phyloP scores from a whole-genome alignment of 2,888 invertebrate species.

The Tipula vernalis region DNA sequence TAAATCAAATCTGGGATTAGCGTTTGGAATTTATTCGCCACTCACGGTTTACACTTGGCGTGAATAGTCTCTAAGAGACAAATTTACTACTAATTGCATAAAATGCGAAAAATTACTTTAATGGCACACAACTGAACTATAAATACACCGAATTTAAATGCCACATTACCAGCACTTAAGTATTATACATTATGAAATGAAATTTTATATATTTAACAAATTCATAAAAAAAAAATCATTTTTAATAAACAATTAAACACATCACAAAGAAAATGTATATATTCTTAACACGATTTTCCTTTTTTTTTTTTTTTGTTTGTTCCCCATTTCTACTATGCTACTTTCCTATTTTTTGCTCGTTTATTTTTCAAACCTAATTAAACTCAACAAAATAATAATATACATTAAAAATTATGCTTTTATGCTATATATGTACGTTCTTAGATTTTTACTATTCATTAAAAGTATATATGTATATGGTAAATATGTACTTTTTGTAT shows the following conservation, averaged over 20 bases:
- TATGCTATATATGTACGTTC: not conserved
- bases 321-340: not conserved
- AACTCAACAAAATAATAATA: not conserved
- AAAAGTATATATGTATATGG: not conserved
- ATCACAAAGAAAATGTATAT: not conserved
- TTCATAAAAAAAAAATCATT: not conserved
- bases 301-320: not conserved
- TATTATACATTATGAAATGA: not conserved
- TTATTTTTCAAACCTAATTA: not conserved
- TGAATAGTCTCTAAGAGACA: too few relatives aligned
- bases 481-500: not conserved
- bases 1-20: too few relatives aligned
- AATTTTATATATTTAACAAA: not conserved
- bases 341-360: not conserved
- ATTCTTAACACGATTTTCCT: not conserved
- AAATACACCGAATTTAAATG: not conserved
- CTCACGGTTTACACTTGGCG: too few relatives aligned
- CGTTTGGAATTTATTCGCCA: too few relatives aligned
- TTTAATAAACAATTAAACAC: slow-evolving; percentile 4
- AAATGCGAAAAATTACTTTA: too few relatives aligned
- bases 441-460: not conserved
- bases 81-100: too few relatives aligned
- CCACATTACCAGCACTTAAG: not conserved
- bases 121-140: not conserved
- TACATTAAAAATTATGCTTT: slow-evolving; percentile 4